Conservation (phyloP, 2,888 invertebrate species). For the Atherix ibis region DNA sequence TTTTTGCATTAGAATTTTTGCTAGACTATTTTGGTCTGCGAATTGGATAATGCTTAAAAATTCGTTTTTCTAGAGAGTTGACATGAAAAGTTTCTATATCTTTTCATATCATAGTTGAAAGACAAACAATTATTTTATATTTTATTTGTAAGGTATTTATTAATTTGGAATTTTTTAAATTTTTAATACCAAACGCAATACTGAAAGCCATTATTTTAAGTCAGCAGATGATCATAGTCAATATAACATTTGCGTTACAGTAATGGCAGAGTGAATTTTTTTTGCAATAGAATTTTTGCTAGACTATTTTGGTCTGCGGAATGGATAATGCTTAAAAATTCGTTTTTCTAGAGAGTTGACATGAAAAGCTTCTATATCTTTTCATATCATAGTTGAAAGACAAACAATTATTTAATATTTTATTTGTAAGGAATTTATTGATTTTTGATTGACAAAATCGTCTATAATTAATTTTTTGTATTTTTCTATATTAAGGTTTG, state of each 20-base stretch:
- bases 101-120: conserved; percentile 30
- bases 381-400: conserved; percentile 31
- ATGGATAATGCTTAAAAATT: conserved; percentile 5
- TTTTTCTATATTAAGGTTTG: conserved; percentile 20
- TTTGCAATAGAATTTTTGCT: conserved; percentile 8
- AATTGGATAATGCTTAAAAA: conserved; percentile 5
- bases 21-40: conserved; percentile 21
- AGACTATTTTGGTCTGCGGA: conserved; percentile 21
- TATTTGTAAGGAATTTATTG: not conserved
- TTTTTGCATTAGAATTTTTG: conserved; percentile 8
- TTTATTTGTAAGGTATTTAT: not conserved
- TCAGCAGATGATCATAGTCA: not conserved
- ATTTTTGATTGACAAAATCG: not conserved
- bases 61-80: conserved; percentile 12
- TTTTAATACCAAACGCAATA: too few species aligned
- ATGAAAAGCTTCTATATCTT: conserved; percentile 4
- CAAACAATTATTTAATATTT: conserved; percentile 6
- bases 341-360: conserved; percentile 12
- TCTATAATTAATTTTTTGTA: conserved; percentile 3
- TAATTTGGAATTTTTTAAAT: not conserved
- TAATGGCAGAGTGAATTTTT: conserved; percentile 8
- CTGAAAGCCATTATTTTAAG: too few species aligned
- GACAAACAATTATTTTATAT: conserved; percentile 11
- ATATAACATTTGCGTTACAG: conserved; percentile 6
- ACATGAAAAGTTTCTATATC: conserved; percentile 3